phyloP scores from a whole-genome alignment of 2,888 invertebrate genomes.

The Linyphia triangularis region DNA sequence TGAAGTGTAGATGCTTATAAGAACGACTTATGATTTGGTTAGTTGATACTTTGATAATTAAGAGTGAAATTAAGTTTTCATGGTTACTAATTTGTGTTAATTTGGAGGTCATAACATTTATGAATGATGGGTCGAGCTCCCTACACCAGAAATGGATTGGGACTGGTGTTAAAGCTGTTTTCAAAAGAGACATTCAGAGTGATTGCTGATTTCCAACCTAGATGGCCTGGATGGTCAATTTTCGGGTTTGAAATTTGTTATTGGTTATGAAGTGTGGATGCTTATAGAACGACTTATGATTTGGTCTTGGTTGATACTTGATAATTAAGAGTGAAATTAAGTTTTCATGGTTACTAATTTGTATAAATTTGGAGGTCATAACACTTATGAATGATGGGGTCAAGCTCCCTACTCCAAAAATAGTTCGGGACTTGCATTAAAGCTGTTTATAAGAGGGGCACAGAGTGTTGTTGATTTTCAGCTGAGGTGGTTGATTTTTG shows the following conservation, averaged over 20 bases:
- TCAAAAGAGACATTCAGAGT: not conserved
- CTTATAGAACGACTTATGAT: no score
- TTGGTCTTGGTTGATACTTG: no score
- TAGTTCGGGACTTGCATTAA: conserved; percentile 1
- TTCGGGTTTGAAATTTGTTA: conserved; percentile 3
- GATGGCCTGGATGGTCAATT: not conserved
- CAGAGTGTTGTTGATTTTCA: not conserved
- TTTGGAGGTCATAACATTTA: conserved; percentile 56
- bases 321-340: no score
- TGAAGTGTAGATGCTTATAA: no score
- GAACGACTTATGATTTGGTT: no score
- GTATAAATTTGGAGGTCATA: conserved; percentile 41
- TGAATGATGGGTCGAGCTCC: conserved; percentile 56
- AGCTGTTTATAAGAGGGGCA: not conserved
- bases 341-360: no score
- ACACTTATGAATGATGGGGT: conserved; percentile 60
- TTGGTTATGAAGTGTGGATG: no score
- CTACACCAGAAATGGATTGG: conserved; percentile 20
- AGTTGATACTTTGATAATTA: no score
- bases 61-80: no score
- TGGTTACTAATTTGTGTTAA: no score
- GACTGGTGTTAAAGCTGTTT: not conserved
- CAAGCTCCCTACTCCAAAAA: conserved; percentile 28
- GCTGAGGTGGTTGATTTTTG: not conserved
- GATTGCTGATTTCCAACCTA: not conserved